These are phyloP conservation scores for Cataglyphis hispanica DNA, from an alignment of 1,140 invertebrate species.

Conservation along the genomic window DNA sequence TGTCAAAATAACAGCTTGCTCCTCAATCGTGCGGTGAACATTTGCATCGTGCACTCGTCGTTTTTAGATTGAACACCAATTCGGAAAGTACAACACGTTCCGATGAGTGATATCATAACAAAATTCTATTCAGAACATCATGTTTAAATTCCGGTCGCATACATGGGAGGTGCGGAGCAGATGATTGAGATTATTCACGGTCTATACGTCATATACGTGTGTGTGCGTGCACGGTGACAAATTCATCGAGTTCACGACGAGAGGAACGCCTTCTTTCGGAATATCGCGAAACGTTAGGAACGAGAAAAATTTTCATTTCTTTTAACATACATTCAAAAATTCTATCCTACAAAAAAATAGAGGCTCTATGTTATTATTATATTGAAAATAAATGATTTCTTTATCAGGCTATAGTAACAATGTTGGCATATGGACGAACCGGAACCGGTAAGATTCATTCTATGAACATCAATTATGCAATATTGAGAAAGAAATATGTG, in stretches of 20 bases:
- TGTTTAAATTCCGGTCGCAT: slow-evolving; percentile 56
- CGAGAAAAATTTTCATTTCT: not conserved
- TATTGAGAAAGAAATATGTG: no score
- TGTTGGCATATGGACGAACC: no score
- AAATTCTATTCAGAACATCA: slow-evolving; percentile 34
- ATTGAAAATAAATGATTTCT: no score
- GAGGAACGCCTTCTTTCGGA: slow-evolving; percentile 40
- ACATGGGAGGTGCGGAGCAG: slow-evolving; percentile 32
- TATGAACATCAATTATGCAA: no score
- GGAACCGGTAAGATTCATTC: no score
- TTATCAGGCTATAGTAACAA: no score
- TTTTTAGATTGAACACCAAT: slow-evolving; percentile 36
- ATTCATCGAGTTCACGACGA: slow-evolving; percentile 37
- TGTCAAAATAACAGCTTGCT: slow-evolving; percentile 19
- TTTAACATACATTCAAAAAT: no score
- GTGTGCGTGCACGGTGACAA: not conserved
- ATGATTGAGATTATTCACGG: slow-evolving; percentile 34
- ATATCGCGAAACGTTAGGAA: not conserved
- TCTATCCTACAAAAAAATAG: no score
- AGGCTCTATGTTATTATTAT: no score
- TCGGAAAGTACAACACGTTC: not conserved
- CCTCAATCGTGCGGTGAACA: not conserved
- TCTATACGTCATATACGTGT: not conserved
- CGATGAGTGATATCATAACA: slow-evolving; percentile 29
- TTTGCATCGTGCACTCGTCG: slow-evolving; percentile 13